Conservation (phyloP, 2,113 vertebrate species). For the Ageneiosus marmoratus region DNA sequence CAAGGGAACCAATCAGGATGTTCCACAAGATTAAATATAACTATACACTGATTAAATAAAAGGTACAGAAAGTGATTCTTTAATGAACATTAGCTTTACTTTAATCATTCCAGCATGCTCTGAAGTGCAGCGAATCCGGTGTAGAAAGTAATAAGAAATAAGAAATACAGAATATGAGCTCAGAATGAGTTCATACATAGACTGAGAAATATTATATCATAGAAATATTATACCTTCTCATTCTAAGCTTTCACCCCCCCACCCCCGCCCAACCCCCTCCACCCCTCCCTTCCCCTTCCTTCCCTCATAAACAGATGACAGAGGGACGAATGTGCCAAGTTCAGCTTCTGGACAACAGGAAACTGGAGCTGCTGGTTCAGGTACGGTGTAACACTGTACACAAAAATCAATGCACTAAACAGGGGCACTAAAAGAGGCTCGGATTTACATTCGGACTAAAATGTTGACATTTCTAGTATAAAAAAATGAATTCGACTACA, state of each 20-base stretch:
- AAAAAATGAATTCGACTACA: no score
- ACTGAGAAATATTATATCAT: neutral
- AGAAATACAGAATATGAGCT: neutral
- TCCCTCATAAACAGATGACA: constrained; percentile 83
- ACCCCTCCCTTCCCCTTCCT: constrained; percentile 34
- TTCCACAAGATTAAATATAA: neutral
- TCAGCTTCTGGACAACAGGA: constrained; percentile 96
- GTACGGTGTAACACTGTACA: constrained; percentile 66
- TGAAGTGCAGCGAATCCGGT: neutral
- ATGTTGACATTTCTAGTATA: no score
- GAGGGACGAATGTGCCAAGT: constrained; percentile 97
- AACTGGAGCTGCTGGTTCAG: constrained; percentile 98
- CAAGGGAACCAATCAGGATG: neutral
- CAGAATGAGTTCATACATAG: neutral
- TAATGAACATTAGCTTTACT: no score
- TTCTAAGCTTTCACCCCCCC: neutral
- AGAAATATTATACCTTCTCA: neutral
- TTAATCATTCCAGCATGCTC: no score
- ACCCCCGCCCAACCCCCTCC: no score
- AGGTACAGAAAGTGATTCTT: no score
- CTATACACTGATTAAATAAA: no score
- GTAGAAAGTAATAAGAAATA: neutral
- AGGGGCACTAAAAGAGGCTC: neutral
- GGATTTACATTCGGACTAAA: neutral
- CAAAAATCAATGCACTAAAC: neutral